Conservation (phyloP, 1,140 invertebrate genomes). For the Habropoda laboriosa region DNA sequence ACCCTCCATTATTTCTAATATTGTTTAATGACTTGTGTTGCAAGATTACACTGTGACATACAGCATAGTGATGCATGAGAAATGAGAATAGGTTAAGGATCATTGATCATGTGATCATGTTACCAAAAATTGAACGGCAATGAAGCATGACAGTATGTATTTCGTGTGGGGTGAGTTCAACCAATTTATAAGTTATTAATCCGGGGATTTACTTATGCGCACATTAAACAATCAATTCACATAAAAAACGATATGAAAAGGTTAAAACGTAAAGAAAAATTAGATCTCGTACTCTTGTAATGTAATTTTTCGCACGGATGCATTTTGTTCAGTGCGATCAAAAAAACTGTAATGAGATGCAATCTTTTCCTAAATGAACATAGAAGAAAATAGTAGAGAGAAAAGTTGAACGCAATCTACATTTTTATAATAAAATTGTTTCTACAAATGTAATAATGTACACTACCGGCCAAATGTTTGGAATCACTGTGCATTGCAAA, state of each 20-base stretch:
- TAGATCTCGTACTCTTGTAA: neutral
- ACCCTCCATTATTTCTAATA: neutral
- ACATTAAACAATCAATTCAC: slow-evolving; percentile 20
- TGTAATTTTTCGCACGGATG: no score
- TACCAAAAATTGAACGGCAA: slow-evolving; percentile 68
- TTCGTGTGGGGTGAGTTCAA: slow-evolving; percentile 41
- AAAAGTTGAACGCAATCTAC: no score
- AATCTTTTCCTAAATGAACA: no score
- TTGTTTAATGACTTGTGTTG: neutral
- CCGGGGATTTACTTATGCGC: slow-evolving; percentile 47
- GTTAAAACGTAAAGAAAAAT: neutral
- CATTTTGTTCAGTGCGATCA: no score
- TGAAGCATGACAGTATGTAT: slow-evolving; percentile 28
- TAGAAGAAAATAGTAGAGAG: no score
- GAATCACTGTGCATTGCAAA: no score
- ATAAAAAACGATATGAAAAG: neutral
- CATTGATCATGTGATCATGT: slow-evolving; percentile 55
- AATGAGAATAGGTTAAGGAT: neutral
- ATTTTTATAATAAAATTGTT: neutral
- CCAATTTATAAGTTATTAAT: slow-evolving; percentile 74
- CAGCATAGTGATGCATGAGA: neutral
- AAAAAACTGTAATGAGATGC: no score
- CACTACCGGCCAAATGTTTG: no score
- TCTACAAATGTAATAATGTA: no score
- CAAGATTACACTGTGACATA: no score